A percentile compares a stretch with the other conserved stretches of the same genome.
Conservation (phyloP, 2,113 vertebrate species). For the Isurus oxyrinchus region DNA sequence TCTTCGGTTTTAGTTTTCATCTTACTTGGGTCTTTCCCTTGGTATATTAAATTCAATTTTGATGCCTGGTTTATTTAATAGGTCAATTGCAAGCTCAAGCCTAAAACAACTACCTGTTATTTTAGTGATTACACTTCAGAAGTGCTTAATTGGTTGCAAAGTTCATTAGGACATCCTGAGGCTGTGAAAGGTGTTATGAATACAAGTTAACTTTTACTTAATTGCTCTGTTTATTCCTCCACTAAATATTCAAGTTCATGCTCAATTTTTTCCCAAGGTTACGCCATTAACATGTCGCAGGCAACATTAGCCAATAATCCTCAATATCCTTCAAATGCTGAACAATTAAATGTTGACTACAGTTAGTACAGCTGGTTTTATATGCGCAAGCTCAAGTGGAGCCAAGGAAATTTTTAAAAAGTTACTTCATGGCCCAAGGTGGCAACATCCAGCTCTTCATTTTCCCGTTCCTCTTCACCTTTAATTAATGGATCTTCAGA, state of each 20-base stretch:
- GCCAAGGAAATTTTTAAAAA: background rate
- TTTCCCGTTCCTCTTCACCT: slow-evolving; percentile 51
- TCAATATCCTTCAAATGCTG: background rate
- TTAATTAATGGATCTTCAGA: slow-evolving; percentile 59
- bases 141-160: background rate
- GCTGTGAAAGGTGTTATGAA: background rate
- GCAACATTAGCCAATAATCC: background rate
- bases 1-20: background rate
- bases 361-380: background rate
- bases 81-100: background rate
- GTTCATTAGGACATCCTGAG: background rate
- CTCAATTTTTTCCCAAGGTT: background rate
- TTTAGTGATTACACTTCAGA: background rate
- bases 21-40: background rate
- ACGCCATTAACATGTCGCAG: background rate
- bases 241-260: background rate
- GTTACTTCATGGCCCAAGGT: slow-evolving; percentile 71
- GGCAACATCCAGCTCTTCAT: slow-evolving; percentile 64
- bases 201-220: background rate
- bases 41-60: background rate
- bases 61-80: background rate
- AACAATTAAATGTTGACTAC: background rate
- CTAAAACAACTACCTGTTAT: too few relatives aligned
- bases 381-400: background rate
- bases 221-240: background rate